These are phyloP conservation scores for Salminus brasiliensis DNA, from an alignment of 2,113 vertebrate genomes.

Conservation along the genomic window DNA sequence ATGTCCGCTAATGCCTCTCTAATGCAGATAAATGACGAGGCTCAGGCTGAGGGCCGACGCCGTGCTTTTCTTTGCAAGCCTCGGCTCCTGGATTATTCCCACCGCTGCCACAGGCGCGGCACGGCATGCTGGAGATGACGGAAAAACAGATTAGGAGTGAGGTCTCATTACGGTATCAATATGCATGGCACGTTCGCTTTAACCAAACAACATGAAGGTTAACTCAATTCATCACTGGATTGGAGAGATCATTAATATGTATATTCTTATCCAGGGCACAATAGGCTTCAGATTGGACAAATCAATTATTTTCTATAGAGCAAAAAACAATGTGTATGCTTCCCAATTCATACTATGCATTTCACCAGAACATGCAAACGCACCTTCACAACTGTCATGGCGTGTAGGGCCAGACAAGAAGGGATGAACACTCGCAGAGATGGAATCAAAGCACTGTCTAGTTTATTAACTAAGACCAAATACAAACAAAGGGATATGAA, in stretches of 20 bases:
- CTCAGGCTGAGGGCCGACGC: slow-evolving; percentile 1
- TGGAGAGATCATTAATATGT: slow-evolving; percentile 5
- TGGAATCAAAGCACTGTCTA: too few relatives aligned
- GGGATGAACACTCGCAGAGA: too few relatives aligned
- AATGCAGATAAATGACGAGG: slow-evolving; percentile 46
- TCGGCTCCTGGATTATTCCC: slow-evolving; percentile 8
- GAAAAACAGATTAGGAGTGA: background rate
- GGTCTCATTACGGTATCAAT: slow-evolving; percentile 1
- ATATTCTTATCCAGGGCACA: background rate
- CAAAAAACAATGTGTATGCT: background rate
- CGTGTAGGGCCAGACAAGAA: too few relatives aligned
- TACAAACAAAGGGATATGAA: too few relatives aligned
- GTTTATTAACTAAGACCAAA: too few relatives aligned
- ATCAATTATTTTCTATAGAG: background rate
- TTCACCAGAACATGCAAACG: background rate
- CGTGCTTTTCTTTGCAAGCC: slow-evolving; percentile 13
- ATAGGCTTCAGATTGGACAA: background rate
- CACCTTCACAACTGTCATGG: background rate
- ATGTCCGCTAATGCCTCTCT: slow-evolving; percentile 37
- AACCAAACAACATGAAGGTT: slow-evolving; percentile 3
- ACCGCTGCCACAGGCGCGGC: slow-evolving; percentile 1
- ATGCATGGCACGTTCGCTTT: background rate
- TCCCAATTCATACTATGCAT: background rate
- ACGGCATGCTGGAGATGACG: background rate
- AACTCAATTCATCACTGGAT: background rate